Conservation (phyloP, 1,140 invertebrate genomes). For the Lasaia peninsularis region DNA sequence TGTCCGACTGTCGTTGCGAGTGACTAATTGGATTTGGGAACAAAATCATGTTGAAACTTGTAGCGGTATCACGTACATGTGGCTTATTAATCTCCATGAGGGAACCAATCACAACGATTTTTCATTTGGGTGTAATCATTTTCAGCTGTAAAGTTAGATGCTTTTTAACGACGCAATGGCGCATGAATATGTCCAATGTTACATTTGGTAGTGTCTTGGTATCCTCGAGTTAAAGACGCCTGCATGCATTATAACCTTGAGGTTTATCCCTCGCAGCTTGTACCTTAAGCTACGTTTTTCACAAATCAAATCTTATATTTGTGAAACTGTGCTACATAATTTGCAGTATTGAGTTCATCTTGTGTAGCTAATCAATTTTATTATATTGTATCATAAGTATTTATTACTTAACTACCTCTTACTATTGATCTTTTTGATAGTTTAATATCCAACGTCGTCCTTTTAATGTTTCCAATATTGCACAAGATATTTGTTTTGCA, state of each 20-base stretch:
- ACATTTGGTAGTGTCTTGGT: slow-evolving; percentile 12
- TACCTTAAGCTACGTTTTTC: slow-evolving; percentile 7
- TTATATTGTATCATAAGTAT: not conserved
- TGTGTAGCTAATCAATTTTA: slow-evolving; percentile 2
- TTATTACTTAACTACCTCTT: not conserved
- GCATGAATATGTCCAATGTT: slow-evolving; percentile 9
- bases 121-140: slow-evolving; percentile 8
- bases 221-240: slow-evolving; percentile 8
- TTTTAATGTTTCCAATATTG: slow-evolving; percentile 1
- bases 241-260: slow-evolving; percentile 7
- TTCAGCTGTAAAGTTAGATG: slow-evolving; percentile 10
- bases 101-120: not conserved
- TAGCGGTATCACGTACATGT: slow-evolving; percentile 12
- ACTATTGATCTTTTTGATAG: not conserved
- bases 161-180: slow-evolving; percentile 9
- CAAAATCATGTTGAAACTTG: slow-evolving; percentile 11
- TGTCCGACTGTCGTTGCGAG: slow-evolving; percentile 15
- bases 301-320: not conserved
- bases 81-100: slow-evolving; percentile 15
- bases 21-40: slow-evolving; percentile 18
- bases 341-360: not conserved
- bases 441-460: not conserved
- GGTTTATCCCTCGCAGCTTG: slow-evolving; percentile 2
- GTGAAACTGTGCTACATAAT: not conserved
- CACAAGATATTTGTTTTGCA: slow-evolving; percentile 29